Evolutionary conservation across 2,888 invertebrate genomes (phyloP).

Genomic region (Drosophila meridionalis): DNA sequence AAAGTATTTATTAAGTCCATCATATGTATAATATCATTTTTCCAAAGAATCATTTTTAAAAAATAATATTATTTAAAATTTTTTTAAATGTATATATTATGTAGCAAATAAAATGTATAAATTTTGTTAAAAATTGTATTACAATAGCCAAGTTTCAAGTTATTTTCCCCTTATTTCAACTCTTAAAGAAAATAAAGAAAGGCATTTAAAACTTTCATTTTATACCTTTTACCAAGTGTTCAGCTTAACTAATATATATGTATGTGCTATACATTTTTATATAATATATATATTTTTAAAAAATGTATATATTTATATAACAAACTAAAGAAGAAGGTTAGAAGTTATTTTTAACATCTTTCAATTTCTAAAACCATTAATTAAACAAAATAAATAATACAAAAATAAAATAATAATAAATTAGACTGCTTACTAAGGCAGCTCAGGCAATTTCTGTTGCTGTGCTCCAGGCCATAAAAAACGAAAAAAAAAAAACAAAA

Average conservation of each 20-base stretch:
- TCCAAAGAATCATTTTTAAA: too few species aligned
- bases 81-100: too few species aligned
- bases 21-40: too few species aligned
- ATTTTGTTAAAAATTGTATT: too few species aligned
- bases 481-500: background rate
- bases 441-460: conserved; percentile 33
- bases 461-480: conserved; percentile 41
- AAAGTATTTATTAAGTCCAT: too few species aligned
- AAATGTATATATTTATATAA: background rate
- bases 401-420: background rate
- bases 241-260: background rate
- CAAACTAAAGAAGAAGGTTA: background rate
- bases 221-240: background rate
- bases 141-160: background rate
- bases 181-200: conserved; percentile 4
- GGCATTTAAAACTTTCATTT: conserved; percentile 6
- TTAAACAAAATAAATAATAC: background rate
- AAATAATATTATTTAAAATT: too few species aligned
- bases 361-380: background rate
- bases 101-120: too few species aligned
- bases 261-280: background rate
- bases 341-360: background rate
- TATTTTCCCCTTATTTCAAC: background rate
- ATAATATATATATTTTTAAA: background rate
- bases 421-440: conserved; percentile 23